Conservation (phyloP, 2,797 vertebrate species). For the Melanotaenia parkinsoni region DNA sequence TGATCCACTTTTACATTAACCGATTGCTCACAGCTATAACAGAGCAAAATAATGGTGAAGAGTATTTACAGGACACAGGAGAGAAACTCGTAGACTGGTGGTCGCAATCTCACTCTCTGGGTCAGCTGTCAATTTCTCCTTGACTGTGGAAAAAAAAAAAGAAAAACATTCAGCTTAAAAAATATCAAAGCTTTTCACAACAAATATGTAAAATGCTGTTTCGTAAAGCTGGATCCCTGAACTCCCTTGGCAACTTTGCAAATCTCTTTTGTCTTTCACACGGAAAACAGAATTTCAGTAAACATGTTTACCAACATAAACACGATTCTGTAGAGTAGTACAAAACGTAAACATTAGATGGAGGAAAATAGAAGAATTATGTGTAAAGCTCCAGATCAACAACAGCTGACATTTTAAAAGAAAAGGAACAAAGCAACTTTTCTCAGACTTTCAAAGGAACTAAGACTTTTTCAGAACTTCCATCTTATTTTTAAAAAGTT, state of each 20-base stretch:
- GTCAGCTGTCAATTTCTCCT: slow-evolving; percentile 97
- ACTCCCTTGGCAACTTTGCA: not conserved
- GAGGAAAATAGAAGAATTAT: not conserved
- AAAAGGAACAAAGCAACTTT: not conserved
- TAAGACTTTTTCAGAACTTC: not conserved
- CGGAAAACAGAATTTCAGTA: too few species aligned
- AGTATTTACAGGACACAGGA: slow-evolving; percentile 93
- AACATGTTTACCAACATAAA: too few species aligned
- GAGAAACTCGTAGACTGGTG: slow-evolving; percentile 96
- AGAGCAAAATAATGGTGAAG: not conserved
- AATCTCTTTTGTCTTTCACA: not conserved
- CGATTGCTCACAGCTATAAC: not conserved
- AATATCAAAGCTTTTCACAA: not conserved
- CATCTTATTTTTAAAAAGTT: slow-evolving; percentile 4
- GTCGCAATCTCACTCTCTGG: slow-evolving; percentile 99
- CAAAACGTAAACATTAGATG: not conserved
- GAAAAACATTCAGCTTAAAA: slow-evolving; percentile 16
- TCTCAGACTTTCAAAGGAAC: slow-evolving; percentile 2
- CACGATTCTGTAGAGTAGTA: not conserved
- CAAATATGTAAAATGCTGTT: not conserved
- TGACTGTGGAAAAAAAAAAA: slow-evolving; percentile 84
- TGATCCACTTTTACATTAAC: not conserved
- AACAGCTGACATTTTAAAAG: not conserved
- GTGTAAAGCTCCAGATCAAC: not conserved
- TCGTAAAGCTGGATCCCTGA: not conserved